A percentile compares a stretch with the other conserved stretches of the same genome.
Conservation (phyloP, 2,888 invertebrate genomes). For the Drosophila neonasuta region DNA sequence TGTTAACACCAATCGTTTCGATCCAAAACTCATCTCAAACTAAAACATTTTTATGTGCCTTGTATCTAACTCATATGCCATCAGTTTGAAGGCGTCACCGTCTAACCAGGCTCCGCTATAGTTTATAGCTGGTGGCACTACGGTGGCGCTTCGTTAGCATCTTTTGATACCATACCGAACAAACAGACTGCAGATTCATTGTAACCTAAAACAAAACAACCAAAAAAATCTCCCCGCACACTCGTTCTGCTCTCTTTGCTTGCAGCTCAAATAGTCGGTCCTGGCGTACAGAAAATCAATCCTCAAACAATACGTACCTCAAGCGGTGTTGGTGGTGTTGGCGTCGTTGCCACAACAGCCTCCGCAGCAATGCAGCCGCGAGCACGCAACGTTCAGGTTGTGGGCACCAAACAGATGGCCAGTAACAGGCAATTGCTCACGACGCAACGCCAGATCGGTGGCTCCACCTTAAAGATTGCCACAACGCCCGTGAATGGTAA, state of each 20-base stretch:
- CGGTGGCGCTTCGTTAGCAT: slow-evolving; percentile 35
- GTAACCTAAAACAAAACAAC: slow-evolving; percentile 72
- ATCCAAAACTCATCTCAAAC: slow-evolving; percentile 57
- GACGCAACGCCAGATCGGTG: slow-evolving; percentile 80
- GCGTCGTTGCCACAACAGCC: slow-evolving; percentile 61
- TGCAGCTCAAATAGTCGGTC: slow-evolving; percentile 85
- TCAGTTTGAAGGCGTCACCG: slow-evolving; percentile 46
- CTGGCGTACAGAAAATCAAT: slow-evolving; percentile 85
- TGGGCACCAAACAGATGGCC: slow-evolving; percentile 79
- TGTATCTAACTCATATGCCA: slow-evolving; percentile 63
- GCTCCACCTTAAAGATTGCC: slow-evolving; percentile 81
- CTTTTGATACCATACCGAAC: slow-evolving; percentile 30
- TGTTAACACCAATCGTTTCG: slow-evolving; percentile 63
- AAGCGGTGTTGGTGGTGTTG: slow-evolving; percentile 66
- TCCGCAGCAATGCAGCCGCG: slow-evolving; percentile 76
- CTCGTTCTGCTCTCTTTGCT: slow-evolving; percentile 76
- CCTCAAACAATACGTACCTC: slow-evolving; percentile 82
- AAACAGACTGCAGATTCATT: slow-evolving; percentile 56
- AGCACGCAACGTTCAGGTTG: slow-evolving; percentile 81
- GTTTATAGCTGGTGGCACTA: not conserved
- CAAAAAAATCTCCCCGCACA: slow-evolving; percentile 74
- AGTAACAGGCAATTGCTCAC: slow-evolving; percentile 76
- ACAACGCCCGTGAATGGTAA: slow-evolving; percentile 80
- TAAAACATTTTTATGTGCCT: slow-evolving; percentile 47
- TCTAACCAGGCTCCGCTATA: slow-evolving; percentile 18